Conservation (phyloP, 2,113 vertebrate species). For the Ceuthmochares aereus region DNA sequence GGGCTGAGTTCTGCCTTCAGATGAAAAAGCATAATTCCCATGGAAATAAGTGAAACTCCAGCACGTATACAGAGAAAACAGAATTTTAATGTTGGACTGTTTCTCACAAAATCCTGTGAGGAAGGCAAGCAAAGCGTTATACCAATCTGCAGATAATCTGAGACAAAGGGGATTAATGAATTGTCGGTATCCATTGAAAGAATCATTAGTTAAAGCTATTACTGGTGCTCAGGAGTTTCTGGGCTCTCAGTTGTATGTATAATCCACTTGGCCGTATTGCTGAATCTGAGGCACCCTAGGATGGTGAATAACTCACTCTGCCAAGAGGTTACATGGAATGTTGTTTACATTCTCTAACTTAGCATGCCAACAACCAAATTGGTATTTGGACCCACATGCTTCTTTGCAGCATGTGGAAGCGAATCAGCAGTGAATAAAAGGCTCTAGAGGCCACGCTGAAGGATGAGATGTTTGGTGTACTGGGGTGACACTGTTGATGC, state of each 20-base stretch:
- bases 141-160: not conserved
- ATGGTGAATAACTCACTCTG: not conserved
- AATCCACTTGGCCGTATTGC: not conserved
- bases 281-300: not conserved
- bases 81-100: not conserved
- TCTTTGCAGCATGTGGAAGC: not conserved
- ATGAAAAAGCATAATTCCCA: not conserved
- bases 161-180: conserved; percentile 50
- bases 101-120: not conserved
- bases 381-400: not conserved
- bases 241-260: not conserved
- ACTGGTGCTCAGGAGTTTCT: not conserved
- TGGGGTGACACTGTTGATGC: not conserved
- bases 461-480: not conserved
- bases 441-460: not conserved
- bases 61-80: not conserved
- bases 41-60: not conserved
- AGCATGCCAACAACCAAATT: not conserved
- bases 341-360: not conserved
- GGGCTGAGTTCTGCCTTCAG: not conserved
- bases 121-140: not conserved
- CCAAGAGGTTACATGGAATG: not conserved
- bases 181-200: not conserved
- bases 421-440: not conserved
- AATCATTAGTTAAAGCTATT: conserved; percentile 33